Evolutionary conservation across 2,113 vertebrate species (phyloP).

Genomic region (Etheostoma cragini): DNA sequence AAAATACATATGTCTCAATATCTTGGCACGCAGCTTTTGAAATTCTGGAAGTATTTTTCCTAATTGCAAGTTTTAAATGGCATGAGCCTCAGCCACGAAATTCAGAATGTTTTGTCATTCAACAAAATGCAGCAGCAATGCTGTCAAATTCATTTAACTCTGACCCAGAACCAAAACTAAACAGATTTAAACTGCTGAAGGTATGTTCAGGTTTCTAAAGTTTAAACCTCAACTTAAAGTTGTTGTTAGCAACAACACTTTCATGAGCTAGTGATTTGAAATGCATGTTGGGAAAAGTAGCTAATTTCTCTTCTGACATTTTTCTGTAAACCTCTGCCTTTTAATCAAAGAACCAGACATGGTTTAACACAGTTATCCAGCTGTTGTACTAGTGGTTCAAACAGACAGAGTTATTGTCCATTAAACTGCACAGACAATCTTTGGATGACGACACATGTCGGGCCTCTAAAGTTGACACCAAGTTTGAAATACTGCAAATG

Average conservation of each 20-base stretch:
- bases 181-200: too few relatives aligned
- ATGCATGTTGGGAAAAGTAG: background rate
- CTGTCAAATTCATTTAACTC: background rate
- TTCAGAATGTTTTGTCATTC: background rate
- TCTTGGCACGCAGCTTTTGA: background rate
- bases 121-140: background rate
- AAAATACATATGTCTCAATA: too few relatives aligned
- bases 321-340: background rate
- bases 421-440: too few relatives aligned
- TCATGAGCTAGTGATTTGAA: too few relatives aligned
- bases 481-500: too few relatives aligned
- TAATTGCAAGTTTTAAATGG: too few relatives aligned
- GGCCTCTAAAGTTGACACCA: too few relatives aligned
- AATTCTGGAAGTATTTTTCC: background rate
- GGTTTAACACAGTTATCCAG: background rate
- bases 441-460: too few relatives aligned
- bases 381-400: background rate
- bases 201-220: background rate
- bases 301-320: background rate
- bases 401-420: background rate
- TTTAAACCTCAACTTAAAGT: background rate
- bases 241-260: too few relatives aligned
- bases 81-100: too few relatives aligned
- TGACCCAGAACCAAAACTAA: background rate
- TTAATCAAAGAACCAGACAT: background rate